Evolutionary conservation across 1,140 invertebrate species (phyloP).

Genomic region (Macrobrachium rosenbergii): DNA sequence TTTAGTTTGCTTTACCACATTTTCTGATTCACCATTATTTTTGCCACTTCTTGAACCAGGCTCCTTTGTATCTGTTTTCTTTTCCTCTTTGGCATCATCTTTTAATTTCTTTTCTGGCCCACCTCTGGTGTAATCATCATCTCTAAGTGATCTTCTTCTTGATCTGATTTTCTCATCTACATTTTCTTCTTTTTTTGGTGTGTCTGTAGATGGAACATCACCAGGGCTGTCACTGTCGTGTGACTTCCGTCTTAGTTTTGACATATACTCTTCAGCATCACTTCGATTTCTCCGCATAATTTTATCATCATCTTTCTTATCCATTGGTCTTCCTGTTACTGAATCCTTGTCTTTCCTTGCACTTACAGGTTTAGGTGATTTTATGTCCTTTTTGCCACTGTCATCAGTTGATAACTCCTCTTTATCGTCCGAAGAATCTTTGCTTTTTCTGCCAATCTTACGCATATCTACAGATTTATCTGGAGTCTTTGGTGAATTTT

Average conservation of each 20-base stretch:
- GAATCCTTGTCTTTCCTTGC: slow-evolving; percentile 22
- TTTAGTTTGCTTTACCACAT: slow-evolving; percentile 10
- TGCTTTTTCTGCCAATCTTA: slow-evolving; percentile 26
- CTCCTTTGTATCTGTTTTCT: neutral
- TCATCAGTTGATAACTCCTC: slow-evolving; percentile 19
- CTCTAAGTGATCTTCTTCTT: slow-evolving; percentile 39
- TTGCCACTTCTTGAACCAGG: neutral
- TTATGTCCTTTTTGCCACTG: slow-evolving; percentile 18
- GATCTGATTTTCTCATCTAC: slow-evolving; percentile 43
- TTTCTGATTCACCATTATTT: slow-evolving; percentile 1
- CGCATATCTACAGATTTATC: slow-evolving; percentile 4
- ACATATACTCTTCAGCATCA: slow-evolving; percentile 53
- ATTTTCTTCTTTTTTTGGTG: slow-evolving; percentile 33
- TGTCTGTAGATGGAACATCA: slow-evolving; percentile 10
- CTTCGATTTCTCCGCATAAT: slow-evolving; percentile 5
- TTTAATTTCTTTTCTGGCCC: slow-evolving; percentile 26
- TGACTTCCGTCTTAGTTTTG: slow-evolving; percentile 47
- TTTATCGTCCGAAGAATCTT: slow-evolving; percentile 29
- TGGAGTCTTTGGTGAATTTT: slow-evolving; percentile 25
- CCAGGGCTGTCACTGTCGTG: slow-evolving; percentile 16
- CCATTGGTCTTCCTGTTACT: slow-evolving; percentile 1
- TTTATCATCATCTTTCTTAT: slow-evolving; percentile 42
- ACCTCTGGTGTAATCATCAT: slow-evolving; percentile 23
- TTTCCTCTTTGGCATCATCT: slow-evolving; percentile 32
- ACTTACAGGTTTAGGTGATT: slow-evolving; percentile 2